Evolutionary conservation across 1,140 invertebrate genomes (phyloP).

Genomic region (Coenobita brevimanus): DNA sequence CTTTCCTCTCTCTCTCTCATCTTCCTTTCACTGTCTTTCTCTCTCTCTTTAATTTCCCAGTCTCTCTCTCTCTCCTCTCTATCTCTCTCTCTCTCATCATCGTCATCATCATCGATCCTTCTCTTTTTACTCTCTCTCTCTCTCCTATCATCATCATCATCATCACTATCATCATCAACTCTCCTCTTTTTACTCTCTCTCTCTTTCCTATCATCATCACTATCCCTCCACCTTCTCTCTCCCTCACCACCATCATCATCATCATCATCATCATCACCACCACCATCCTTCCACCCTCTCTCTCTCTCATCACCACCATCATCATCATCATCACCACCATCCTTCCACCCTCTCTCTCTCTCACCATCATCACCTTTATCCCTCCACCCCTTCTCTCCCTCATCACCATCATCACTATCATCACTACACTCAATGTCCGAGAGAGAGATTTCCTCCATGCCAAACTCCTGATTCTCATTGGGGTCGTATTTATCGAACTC

Average conservation of each 20-base stretch:
- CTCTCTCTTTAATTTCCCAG: neutral
- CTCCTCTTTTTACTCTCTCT: neutral
- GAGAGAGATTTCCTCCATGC: slow-evolving; percentile 21
- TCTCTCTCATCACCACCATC: neutral
- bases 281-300: slow-evolving; percentile 1
- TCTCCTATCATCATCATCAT: neutral
- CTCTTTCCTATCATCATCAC: neutral
- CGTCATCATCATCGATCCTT: neutral
- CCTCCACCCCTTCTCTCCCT: neutral
- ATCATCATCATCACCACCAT: neutral
- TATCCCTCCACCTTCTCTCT: neutral
- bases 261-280: neutral
- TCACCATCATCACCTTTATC: neutral
- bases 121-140: neutral
- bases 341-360: neutral
- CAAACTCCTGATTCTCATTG: slow-evolving; percentile 44
- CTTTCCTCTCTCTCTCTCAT: neutral
- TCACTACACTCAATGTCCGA: slow-evolving; percentile 38
- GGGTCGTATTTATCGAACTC: slow-evolving; percentile 32
- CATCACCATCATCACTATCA: neutral
- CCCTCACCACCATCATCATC: neutral
- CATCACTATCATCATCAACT: neutral
- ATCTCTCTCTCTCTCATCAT: neutral
- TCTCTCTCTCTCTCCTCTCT: neutral
- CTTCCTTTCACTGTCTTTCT: neutral